Conservation (phyloP, 92 coral and sea anemone genomes). For the Anthopleura xanthogrammica region DNA sequence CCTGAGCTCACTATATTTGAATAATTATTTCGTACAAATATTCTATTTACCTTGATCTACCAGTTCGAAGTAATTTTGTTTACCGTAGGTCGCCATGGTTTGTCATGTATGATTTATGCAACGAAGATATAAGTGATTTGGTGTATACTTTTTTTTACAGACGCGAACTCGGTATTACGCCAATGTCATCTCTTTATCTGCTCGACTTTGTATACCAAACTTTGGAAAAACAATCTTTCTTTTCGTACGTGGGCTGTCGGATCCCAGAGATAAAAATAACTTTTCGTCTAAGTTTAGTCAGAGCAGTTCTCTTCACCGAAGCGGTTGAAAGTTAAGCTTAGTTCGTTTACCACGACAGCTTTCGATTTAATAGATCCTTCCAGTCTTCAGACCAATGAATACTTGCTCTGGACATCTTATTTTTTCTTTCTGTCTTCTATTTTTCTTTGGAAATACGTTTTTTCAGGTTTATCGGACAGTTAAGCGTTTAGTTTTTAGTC, state of each 20-base stretch:
- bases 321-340: background rate
- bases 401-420: too few species aligned
- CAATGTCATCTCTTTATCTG: background rate
- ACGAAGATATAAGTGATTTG: background rate
- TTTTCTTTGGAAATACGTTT: too few species aligned
- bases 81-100: slow-evolving; percentile 31
- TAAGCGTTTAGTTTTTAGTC: too few species aligned
- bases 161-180: background rate
- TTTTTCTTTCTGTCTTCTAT: too few species aligned
- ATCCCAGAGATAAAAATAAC: background rate
- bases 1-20: background rate
- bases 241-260: background rate
- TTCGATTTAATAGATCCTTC: too few species aligned
- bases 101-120: background rate
- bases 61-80: slow-evolving; percentile 1
- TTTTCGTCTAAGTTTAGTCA: background rate
- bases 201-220: background rate
- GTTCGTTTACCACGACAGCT: background rate
- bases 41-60: slow-evolving; percentile 25
- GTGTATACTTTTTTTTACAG: background rate
- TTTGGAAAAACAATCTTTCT: background rate
- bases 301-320: background rate
- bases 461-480: too few species aligned
- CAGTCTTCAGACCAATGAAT: too few species aligned
- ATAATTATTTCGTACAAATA: slow-evolving; percentile 1